Evolutionary conservation across 1,140 invertebrate species (phyloP).

Genomic region (Stegodyphus mimosarum): DNA sequence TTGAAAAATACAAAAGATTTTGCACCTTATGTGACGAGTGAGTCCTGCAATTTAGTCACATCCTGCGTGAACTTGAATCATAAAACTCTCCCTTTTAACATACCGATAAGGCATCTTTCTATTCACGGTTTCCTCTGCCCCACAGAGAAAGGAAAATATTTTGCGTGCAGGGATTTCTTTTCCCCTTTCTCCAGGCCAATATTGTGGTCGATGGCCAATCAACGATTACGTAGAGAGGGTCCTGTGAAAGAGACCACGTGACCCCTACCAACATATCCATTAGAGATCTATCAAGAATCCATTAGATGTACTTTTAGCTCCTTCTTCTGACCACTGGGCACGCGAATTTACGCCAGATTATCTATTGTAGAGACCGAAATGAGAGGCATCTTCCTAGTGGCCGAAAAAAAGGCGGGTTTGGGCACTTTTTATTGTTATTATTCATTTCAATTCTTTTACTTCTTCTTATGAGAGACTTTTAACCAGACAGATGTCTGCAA

Average conservation of each 20-base stretch:
- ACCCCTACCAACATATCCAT: constrained; percentile 44
- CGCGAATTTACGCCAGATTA: constrained; percentile 7
- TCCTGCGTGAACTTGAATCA: not conserved
- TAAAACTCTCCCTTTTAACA: not conserved
- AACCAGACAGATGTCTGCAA: no score
- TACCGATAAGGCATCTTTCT: not conserved
- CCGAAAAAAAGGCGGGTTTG: not conserved
- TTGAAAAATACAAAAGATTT: no score
- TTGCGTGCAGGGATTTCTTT: constrained; percentile 41
- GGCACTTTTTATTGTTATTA: no score
- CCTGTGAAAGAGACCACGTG: constrained; percentile 55
- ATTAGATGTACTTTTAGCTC: constrained; percentile 52
- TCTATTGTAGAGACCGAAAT: constrained; percentile 9
- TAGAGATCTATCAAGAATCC: constrained; percentile 60
- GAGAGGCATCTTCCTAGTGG: not conserved
- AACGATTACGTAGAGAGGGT: constrained; percentile 32
- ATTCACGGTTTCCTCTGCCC: not conserved
- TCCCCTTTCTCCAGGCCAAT: not conserved
- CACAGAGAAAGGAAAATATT: constrained; percentile 2
- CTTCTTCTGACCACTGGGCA: constrained; percentile 26
- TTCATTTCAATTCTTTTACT: no score
- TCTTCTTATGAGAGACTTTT: no score
- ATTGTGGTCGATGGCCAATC: constrained; percentile 55
- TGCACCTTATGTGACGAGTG: no score
- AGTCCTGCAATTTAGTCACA: not conserved